Base-by-base conservation (phyloP, 2,113 vertebrate species). In the Lanius collurio region DNA sequence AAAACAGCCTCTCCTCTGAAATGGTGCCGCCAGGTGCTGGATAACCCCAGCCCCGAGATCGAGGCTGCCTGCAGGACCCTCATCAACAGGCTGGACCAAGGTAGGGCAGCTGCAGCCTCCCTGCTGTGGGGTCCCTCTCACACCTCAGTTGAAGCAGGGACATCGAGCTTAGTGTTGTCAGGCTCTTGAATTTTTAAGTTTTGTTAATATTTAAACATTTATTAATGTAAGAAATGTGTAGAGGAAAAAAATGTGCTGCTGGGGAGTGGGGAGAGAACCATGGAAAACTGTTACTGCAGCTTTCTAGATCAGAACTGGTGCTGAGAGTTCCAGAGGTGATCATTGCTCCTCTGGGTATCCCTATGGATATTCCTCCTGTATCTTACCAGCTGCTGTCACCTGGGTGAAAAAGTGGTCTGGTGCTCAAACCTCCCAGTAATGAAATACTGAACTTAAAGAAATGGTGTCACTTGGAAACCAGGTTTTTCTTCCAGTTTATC, bases 21-120 rank as follows among this genome's bases (percentile, higher is more conserved):
- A 57, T 99, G 99, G 99, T 99, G 98, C 93, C 97, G 99, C 4
- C 98, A 98, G 92, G 98, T 98, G 57, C 94, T 99, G 81, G 99
- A 99, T 88, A 98, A 99, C 8, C 99, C 98, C 75, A 99, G 98
- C 86, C 98, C 99, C 0, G 99, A 99, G 96, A 99, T 98, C 1
- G 99, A 99, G 92, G 98, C 98, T 35, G 98, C 99, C 55, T 99
- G 99, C 95, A 97, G 98, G 30, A 98, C 98, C 5, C 97, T 99
- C 14, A 97, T 99, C 70, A 98, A 57, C 95, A 98, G 98, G 18
- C 98, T 99, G 26, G 99, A 99, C 87, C 98, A 99, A 98, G 97
- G 99, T 99, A 98, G 3, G 98, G 74, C 9, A 73, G 3, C 26
- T 5, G 14, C 3, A 7, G 31, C 33, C 56, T 2, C 18, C 11